Percentiles rank a stretch among this genome's conserved stretches.
phyloP scores from a whole-genome alignment of 2,797 vertebrate species.

The Cuculus canorus region DNA sequence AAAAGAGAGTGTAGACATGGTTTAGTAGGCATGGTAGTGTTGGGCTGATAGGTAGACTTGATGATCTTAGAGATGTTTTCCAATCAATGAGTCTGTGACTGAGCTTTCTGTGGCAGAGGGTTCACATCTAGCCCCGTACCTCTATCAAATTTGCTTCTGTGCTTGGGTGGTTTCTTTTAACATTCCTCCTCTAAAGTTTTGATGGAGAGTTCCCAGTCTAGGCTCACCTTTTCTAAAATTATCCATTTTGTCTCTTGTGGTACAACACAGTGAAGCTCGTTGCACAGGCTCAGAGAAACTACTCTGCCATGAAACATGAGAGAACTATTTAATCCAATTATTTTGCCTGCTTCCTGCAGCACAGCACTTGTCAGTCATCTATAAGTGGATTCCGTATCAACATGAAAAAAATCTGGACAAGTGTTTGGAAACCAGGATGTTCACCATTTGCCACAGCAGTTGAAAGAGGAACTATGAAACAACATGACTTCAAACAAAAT shows the following conservation, averaged over 20 bases:
- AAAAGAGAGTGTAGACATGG: too few relatives aligned
- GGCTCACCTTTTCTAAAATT: background rate
- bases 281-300: background rate
- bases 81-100: too few relatives aligned
- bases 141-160: background rate
- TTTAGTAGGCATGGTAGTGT: too few relatives aligned
- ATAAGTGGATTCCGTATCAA: background rate
- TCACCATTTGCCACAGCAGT: background rate
- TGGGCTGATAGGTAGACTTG: background rate
- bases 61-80: too few relatives aligned
- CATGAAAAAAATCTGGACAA: background rate
- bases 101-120: background rate
- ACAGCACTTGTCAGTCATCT: background rate
- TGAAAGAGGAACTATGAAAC: background rate
- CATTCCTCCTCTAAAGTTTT: background rate
- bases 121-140: background rate
- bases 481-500: background rate
- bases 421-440: background rate
- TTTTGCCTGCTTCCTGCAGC: background rate
- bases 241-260: background rate
- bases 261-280: background rate
- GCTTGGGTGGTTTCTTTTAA: background rate
- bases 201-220: background rate
- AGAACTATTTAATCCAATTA: background rate
- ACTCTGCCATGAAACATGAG: background rate